phyloP scores from a whole-genome alignment of 2,888 invertebrate species.

The Poecilobothrus nobilitatus region DNA sequence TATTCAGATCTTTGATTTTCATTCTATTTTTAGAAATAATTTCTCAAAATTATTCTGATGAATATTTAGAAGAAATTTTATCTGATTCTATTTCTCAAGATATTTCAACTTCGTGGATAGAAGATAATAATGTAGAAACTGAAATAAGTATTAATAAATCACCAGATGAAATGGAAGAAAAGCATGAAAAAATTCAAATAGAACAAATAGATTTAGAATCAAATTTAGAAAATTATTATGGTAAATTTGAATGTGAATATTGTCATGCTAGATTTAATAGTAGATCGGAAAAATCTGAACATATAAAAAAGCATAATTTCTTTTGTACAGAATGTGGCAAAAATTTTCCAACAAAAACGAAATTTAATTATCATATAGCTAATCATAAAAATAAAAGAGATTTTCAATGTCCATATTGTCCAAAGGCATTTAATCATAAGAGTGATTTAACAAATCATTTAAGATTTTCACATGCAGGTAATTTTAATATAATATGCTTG shows the following conservation, averaged over 20 bases:
- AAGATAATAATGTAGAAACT: not conserved
- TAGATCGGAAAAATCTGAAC: not conserved
- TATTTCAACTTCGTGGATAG: not conserved
- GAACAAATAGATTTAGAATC: not conserved
- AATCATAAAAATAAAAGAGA: constrained; percentile 3
- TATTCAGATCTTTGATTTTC: not conserved
- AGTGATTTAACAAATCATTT: not conserved
- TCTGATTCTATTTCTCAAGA: not conserved
- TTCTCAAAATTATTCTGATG: not conserved
- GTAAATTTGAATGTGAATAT: not conserved
- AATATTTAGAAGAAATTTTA: not conserved
- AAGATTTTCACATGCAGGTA: not conserved
- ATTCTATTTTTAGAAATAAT: not conserved
- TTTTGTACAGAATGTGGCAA: not conserved
- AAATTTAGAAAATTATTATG: not conserved
- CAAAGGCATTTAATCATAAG: not conserved
- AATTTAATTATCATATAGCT: not conserved
- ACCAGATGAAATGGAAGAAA: not conserved
- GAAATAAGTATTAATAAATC: not conserved
- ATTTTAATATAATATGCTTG: not conserved
- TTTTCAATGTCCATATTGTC: not conserved
- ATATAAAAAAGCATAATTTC: not conserved
- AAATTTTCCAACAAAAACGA: not conserved
- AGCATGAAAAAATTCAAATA: not conserved
- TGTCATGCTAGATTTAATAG: not conserved